Conservation (phyloP, 2,113 vertebrate species). For the Cyanoderma ruficeps region DNA sequence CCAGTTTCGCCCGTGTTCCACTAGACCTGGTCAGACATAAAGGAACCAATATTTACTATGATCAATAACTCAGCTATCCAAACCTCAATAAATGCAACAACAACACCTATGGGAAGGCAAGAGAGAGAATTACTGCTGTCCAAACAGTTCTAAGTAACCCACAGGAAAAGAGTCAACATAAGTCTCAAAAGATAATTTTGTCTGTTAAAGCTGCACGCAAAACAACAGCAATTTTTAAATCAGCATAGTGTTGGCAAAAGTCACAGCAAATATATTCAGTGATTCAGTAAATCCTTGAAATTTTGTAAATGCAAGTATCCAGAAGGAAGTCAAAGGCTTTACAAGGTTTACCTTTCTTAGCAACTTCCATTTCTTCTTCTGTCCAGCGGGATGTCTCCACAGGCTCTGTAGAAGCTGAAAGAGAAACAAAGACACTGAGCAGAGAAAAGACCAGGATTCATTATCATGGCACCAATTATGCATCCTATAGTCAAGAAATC, state of each 20-base stretch:
- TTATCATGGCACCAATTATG: slow-evolving; percentile 49
- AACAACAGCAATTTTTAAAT: neutral
- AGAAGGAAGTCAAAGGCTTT: neutral
- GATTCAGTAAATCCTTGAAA: neutral
- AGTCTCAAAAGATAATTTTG: neutral
- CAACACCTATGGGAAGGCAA: neutral
- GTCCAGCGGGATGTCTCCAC: slow-evolving; percentile 99
- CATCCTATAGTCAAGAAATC: slow-evolving; percentile 72
- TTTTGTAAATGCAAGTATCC: neutral
- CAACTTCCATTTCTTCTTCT: slow-evolving; percentile 99
- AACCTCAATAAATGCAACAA: neutral
- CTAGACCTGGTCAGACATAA: slow-evolving; percentile 79
- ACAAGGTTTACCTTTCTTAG: slow-evolving; percentile 91
- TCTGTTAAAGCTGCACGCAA: neutral
- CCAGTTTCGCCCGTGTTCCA: slow-evolving; percentile 97
- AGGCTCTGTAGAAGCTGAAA: slow-evolving; percentile 87
- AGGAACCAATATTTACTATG: neutral
- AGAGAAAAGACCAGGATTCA: slow-evolving; percentile 58
- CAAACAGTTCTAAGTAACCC: neutral
- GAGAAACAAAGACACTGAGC: slow-evolving; percentile 43
- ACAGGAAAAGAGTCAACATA: neutral
- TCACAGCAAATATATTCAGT: neutral
- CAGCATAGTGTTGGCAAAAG: neutral
- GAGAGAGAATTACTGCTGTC: neutral
- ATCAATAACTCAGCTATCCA: neutral